Conservation (phyloP, 2,797 vertebrate species). For the Botia kubotai region DNA sequence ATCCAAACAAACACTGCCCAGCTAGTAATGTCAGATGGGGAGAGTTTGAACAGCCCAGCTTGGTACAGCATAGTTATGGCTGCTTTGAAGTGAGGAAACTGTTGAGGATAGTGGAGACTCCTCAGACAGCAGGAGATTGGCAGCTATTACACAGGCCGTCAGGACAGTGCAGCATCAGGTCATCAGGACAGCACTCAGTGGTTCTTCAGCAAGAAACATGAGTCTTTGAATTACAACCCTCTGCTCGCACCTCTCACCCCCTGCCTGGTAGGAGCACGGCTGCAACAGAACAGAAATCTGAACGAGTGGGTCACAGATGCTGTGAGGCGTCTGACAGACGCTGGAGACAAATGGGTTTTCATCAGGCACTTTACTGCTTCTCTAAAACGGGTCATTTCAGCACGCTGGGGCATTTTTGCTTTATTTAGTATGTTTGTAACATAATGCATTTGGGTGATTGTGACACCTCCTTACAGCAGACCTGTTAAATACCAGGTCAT, state of each 20-base stretch:
- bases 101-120: conserved; percentile 62
- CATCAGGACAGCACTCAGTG: conserved; percentile 34
- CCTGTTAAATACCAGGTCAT: conserved; percentile 54
- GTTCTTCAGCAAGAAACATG: conserved; percentile 57
- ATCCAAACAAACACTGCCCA: neutral
- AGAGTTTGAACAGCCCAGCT: conserved; percentile 38
- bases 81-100: conserved; percentile 72
- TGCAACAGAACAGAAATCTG: conserved; percentile 15
- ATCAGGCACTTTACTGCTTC: conserved; percentile 63
- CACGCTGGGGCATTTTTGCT: conserved; percentile 55
- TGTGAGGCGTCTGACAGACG: conserved; percentile 48
- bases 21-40: conserved; percentile 3
- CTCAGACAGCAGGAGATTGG: conserved; percentile 65
- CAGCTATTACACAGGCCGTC: conserved; percentile 54
- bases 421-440: conserved; percentile 54
- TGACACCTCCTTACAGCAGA: conserved; percentile 50
- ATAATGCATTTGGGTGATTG: conserved; percentile 55
- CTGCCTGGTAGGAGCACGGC: conserved; percentile 12
- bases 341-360: conserved; percentile 68
- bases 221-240: conserved; percentile 60
- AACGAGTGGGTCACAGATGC: conserved; percentile 49
- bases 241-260: conserved; percentile 35
- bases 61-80: conserved; percentile 43
- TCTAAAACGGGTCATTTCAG: conserved; percentile 68
- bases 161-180: conserved; percentile 57